phyloP scores from a whole-genome alignment of 2,113 vertebrate species.

The Lampris incognitus region DNA sequence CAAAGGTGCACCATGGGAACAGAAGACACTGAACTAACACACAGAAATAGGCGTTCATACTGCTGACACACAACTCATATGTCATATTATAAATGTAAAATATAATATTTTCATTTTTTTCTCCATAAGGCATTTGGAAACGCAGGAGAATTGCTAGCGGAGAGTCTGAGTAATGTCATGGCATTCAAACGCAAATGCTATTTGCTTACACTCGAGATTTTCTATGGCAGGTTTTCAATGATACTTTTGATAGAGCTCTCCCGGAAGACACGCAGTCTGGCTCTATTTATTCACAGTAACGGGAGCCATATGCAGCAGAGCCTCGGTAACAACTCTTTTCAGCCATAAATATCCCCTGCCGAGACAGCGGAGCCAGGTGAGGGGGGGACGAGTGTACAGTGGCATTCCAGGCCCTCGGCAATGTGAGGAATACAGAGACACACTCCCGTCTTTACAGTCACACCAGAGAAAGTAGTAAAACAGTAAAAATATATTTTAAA shows the following conservation, averaged over 20 bases:
- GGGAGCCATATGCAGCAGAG: constrained; percentile 70
- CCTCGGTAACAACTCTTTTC: constrained; percentile 67
- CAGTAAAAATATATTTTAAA: constrained; percentile 23
- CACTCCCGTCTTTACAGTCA: constrained; percentile 72
- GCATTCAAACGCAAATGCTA: constrained; percentile 74
- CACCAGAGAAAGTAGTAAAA: constrained; percentile 49
- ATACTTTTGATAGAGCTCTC: constrained; percentile 76
- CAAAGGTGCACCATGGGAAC: neutral
- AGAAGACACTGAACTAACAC: constrained; percentile 30
- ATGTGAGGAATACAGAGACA: constrained; percentile 58
- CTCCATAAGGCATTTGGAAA: constrained; percentile 56
- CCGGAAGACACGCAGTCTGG: constrained; percentile 68
- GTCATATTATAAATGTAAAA: neutral
- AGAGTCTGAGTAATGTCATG: constrained; percentile 64
- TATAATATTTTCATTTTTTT: constrained; percentile 4
- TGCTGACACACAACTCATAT: constrained; percentile 52
- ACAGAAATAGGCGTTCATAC: constrained; percentile 50
- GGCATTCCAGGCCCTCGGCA: constrained; percentile 64
- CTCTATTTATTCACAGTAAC: constrained; percentile 75
- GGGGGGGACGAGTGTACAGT: constrained; percentile 58
- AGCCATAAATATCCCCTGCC: constrained; percentile 73
- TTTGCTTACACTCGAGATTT: constrained; percentile 75
- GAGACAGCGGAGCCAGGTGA: constrained; percentile 77
- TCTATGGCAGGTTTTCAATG: constrained; percentile 66
- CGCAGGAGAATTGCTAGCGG: constrained; percentile 50